Evolutionary conservation across 2,113 vertebrate genomes (phyloP), one percentile per base, ranked within the genome.

Genomic region (Eolophus roseicapilla): DNA sequence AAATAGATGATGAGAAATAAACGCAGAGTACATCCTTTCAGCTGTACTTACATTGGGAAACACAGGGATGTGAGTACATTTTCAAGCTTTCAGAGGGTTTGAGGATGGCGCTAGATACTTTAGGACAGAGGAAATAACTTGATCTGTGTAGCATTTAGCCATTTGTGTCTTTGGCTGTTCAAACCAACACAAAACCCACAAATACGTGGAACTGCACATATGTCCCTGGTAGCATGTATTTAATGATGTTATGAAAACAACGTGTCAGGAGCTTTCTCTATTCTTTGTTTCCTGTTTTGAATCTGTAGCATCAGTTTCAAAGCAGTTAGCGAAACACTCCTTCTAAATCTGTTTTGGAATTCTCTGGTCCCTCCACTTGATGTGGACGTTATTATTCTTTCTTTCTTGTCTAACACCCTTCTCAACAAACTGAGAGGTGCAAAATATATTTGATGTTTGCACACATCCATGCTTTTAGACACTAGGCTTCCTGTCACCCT

Each of bases 171-270:
- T 79, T 73, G 67, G 10, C 57, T 90, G 47, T 47, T 17, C 20
- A n/a, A 59, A 9, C 57, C 57, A 11, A 17, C 5, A 39, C 24
- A 46, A 68, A n/a, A 2, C 3, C 0, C 6, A 14, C 12, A 47
- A 62, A 17, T 69, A 50, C 11, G 62, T 49, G 29, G 7, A 87
- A 81, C 12, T 6, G 5, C 33, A 83, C 7, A 4, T 47, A 10
- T 35, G 24, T 35, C 9, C 7, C 10, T 2, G 4, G 31, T 47
- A 69, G 15, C 7, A 27, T 23, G 15, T 62, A 31, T 81, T 77
- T 49, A 62, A 11, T 63, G 6, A n/a, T n/a, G 37, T 49, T 29
- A 18, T 33, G 49, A 60, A 62, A 83, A n/a, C 52, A 75, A 55
- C 9, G 5, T 29, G 18, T n/a, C 24, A 37, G 25, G 35, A 86